Evolutionary conservation across 2,113 vertebrate species (phyloP), one percentile per base, ranked within the genome.

Genomic region (Hippocampus zosterae): DNA sequence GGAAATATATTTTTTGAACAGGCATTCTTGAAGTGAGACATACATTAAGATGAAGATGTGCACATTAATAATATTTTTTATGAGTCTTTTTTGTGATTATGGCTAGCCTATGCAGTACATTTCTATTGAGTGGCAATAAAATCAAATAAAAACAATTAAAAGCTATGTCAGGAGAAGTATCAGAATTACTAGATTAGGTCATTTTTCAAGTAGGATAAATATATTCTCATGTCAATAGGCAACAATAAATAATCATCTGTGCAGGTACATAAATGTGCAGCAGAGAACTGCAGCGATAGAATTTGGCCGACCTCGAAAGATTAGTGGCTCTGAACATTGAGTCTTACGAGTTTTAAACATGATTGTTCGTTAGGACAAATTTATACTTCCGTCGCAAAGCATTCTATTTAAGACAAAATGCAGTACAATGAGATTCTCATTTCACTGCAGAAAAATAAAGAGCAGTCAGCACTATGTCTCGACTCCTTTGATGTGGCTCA

Each of bases 11-110:
- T 40, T 40, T 42, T 44, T 12, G 3, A 37, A 3, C 21, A 73
- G 64, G 59, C 6, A 73, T 67, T 84, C 29, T 73, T 79, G 67
- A 71, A 74, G 79, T 74, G 67, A 81, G 77, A 77, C 65, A 74
- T 85, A 71, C 75, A 76, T 76, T 75, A 59, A 76, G 74, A 82
- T 76, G 41, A 56, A 71, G 82, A 83, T 80, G 69, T 84, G 75
- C 73, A 79, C 67, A 70, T 81, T 67, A 73, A 83, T 53, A 74
- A 77, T 60, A 61, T 79, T 76, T 77, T 72, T 25, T 12, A 23
- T 44, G 23, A 21, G 8, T 37, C 37, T 27, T 16, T 50, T 23
- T 72, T 66, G 2, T 65, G 0, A 65, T 71, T 52, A 11, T 41
- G 1, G 63, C 55, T 18, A 68, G 33, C 33, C 33, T 7, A 37